Evolutionary conservation across 2,113 vertebrate species (phyloP).

Genomic region (Telmatochromis bifrenatus): DNA sequence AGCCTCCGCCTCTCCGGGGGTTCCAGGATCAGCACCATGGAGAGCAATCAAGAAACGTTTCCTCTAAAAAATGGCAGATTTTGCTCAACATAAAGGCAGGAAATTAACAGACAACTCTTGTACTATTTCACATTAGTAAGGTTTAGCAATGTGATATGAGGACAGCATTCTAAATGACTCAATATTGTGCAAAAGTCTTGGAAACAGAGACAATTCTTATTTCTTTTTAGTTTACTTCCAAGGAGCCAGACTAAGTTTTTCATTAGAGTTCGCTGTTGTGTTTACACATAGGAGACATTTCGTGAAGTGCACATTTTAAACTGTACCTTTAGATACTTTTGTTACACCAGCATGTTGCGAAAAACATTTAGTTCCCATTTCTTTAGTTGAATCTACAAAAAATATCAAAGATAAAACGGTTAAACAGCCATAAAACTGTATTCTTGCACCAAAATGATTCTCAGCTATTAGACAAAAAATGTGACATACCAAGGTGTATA

Average conservation of each 20-base stretch:
- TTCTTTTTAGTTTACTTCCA: neutral
- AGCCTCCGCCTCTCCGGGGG: neutral
- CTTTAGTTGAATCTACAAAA: neutral
- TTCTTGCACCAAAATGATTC: neutral
- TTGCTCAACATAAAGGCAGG: neutral
- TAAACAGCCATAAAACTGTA: neutral
- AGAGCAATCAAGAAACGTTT: neutral
- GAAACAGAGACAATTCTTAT: neutral
- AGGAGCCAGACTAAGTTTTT: neutral
- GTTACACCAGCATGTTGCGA: neutral
- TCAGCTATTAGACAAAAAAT: neutral
- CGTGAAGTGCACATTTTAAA: neutral
- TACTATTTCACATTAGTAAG: neutral
- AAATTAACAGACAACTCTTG: neutral
- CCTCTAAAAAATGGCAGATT: neutral
- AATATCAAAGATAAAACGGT: neutral
- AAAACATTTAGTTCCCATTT: neutral
- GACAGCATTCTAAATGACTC: neutral
- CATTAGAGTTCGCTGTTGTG: neutral
- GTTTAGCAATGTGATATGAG: neutral
- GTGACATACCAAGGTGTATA: neutral
- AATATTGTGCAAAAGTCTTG: neutral
- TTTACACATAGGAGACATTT: neutral
- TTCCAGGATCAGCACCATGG: constrained; percentile 5
- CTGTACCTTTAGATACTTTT: neutral